Evolutionary conservation across 1,140 invertebrate species (phyloP).

Genomic region (Thalassaphorura encarpata): DNA sequence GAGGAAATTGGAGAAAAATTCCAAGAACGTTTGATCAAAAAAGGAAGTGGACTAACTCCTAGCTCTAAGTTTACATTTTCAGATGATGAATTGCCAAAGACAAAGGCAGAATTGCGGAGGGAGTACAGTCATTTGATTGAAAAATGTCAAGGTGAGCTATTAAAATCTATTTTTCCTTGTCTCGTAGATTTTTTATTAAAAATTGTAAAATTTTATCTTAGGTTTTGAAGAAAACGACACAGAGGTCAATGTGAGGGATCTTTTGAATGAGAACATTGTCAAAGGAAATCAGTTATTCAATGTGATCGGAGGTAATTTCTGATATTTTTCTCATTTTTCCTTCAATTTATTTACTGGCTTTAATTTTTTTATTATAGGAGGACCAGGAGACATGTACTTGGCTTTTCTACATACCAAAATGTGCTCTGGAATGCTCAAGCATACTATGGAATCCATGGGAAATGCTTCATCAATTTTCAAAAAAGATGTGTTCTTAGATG

Average conservation of each 20-base stretch:
- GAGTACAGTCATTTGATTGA: constrained; percentile 12
- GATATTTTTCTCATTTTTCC: neutral
- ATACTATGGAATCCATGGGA: constrained; percentile 16
- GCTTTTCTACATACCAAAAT: constrained; percentile 24
- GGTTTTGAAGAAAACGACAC: constrained; percentile 6
- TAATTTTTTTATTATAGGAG: constrained; percentile 2
- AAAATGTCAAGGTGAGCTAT: constrained; percentile 5
- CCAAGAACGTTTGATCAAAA: too few species aligned
- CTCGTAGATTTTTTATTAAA: neutral
- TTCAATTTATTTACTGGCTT: neutral
- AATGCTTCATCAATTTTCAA: constrained; percentile 11
- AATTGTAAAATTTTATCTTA: neutral
- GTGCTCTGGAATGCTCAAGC: constrained; percentile 11
- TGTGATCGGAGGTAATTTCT: constrained; percentile 1
- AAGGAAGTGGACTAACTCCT: too few species aligned
- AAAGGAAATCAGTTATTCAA: constrained; percentile 8
- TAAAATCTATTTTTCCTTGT: neutral
- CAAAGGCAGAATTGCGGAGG: too few species aligned
- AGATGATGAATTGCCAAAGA: too few species aligned
- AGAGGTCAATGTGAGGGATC: neutral
- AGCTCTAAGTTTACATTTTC: too few species aligned
- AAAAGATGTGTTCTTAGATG: constrained; percentile 8
- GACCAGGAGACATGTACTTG: constrained; percentile 19
- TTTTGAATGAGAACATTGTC: constrained; percentile 9
- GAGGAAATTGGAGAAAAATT: too few species aligned